These are phyloP conservation scores for Hyla sarda DNA, from an alignment of 2,113 vertebrate genomes.

Conservation along the genomic window DNA sequence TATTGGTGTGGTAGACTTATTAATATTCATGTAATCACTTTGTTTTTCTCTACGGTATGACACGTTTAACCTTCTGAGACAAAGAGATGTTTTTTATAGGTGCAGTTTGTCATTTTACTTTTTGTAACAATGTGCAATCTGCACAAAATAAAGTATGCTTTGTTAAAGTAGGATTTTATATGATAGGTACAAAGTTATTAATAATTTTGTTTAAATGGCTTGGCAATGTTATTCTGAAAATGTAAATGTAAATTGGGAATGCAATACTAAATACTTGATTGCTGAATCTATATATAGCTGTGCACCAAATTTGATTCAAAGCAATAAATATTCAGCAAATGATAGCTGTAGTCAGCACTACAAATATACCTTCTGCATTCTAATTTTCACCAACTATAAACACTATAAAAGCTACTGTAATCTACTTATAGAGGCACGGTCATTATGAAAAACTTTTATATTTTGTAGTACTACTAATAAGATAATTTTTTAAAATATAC, in stretches of 20 bases:
- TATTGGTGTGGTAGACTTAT: constrained; percentile 39
- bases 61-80: constrained; percentile 57
- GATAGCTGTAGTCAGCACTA: not conserved
- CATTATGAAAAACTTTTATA: too few relatives aligned
- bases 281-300: constrained; percentile 2
- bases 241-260: constrained; percentile 2
- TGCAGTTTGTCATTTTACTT: constrained; percentile 7
- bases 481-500: too few relatives aligned
- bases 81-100: constrained; percentile 32
- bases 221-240: not conserved
- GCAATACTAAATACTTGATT: constrained; percentile 8
- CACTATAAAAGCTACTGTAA: not conserved
- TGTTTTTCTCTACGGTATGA: constrained; percentile 56
- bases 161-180: not conserved
- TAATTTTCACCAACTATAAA: not conserved
- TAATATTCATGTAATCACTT: constrained; percentile 60
- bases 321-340: constrained; percentile 14
- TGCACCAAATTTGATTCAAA: not conserved
- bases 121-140: not conserved
- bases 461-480: too few relatives aligned
- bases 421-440: too few relatives aligned
- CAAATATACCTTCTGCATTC: not conserved
- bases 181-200: not conserved
- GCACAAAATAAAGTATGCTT: not conserved
- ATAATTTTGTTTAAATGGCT: not conserved